Percentiles rank a stretch among this genome's conserved stretches.
Conservation (phyloP, 2,888 invertebrate species). For the Synanthedon vespiformis region DNA sequence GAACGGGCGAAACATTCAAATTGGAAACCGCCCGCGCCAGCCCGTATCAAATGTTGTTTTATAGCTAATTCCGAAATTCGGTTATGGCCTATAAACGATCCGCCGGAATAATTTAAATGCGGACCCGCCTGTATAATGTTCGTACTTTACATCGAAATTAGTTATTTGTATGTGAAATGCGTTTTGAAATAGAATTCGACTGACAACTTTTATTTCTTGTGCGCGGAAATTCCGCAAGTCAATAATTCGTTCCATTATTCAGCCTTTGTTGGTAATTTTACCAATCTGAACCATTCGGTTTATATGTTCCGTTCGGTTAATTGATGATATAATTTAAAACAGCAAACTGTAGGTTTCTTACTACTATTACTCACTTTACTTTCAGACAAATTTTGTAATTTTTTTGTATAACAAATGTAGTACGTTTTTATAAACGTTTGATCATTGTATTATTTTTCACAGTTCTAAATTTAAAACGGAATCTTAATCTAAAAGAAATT, state of each 20-base stretch:
- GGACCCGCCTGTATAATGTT: slow-evolving; percentile 67
- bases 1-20: slow-evolving; percentile 64
- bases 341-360: neutral
- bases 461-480: too few species aligned
- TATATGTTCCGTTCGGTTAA: slow-evolving; percentile 3
- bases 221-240: slow-evolving; percentile 17
- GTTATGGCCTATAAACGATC: slow-evolving; percentile 72
- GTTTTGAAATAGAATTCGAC: slow-evolving; percentile 62
- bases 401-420: too few species aligned
- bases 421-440: too few species aligned
- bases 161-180: slow-evolving; percentile 71
- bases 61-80: slow-evolving; percentile 71
- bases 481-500: too few species aligned
- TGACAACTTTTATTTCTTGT: slow-evolving; percentile 54
- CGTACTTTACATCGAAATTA: slow-evolving; percentile 67
- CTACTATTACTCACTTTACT: too few species aligned
- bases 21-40: slow-evolving; percentile 65
- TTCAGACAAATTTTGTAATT: too few species aligned
- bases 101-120: slow-evolving; percentile 70
- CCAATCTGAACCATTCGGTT: slow-evolving; percentile 7
- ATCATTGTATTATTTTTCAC: too few species aligned
- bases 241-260: slow-evolving; percentile 21
- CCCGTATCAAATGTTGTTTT: slow-evolving; percentile 71
- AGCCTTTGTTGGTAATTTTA: slow-evolving; percentile 11
- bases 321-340: slow-evolving; percentile 6